A percentile compares a stretch with the other conserved stretches of the same genome.
Conservation (phyloP, 2,888 invertebrate species). For the Campaea margaritaria region DNA sequence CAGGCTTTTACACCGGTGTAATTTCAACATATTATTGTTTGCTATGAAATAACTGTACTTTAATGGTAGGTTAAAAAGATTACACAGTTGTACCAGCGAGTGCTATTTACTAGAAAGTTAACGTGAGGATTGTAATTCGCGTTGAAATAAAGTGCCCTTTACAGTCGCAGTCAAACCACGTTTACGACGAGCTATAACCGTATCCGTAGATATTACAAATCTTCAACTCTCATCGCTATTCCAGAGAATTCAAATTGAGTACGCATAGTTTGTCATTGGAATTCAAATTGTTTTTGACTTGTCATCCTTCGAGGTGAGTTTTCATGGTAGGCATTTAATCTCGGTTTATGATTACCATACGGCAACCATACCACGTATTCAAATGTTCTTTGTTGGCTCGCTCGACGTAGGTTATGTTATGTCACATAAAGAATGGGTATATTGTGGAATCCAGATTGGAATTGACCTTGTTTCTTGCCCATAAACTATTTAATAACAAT, state of each 20-base stretch:
- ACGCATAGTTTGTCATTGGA: slow-evolving; percentile 48
- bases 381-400: slow-evolving; percentile 44
- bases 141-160: slow-evolving; percentile 44
- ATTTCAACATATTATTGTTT: slow-evolving; percentile 16
- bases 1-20: background rate
- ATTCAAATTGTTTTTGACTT: slow-evolving; percentile 59
- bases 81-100: slow-evolving; percentile 22
- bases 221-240: slow-evolving; percentile 48
- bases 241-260: slow-evolving; percentile 52
- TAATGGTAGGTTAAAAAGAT: slow-evolving; percentile 22
- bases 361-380: slow-evolving; percentile 38
- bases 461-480: slow-evolving; percentile 27
- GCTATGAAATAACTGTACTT: slow-evolving; percentile 7
- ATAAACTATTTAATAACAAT: no score
- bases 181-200: slow-evolving; percentile 54
- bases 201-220: slow-evolving; percentile 52
- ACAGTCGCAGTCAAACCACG: slow-evolving; percentile 35
- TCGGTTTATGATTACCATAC: slow-evolving; percentile 59
- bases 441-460: slow-evolving; percentile 35
- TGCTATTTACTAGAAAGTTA: slow-evolving; percentile 29
- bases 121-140: slow-evolving; percentile 23
- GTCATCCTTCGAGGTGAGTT: slow-evolving; percentile 54
- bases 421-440: slow-evolving; percentile 49
- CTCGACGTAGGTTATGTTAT: slow-evolving; percentile 49
- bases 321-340: slow-evolving; percentile 56